Conservation (phyloP, 2,888 invertebrate species). For the Phrixothrix hirtus region DNA sequence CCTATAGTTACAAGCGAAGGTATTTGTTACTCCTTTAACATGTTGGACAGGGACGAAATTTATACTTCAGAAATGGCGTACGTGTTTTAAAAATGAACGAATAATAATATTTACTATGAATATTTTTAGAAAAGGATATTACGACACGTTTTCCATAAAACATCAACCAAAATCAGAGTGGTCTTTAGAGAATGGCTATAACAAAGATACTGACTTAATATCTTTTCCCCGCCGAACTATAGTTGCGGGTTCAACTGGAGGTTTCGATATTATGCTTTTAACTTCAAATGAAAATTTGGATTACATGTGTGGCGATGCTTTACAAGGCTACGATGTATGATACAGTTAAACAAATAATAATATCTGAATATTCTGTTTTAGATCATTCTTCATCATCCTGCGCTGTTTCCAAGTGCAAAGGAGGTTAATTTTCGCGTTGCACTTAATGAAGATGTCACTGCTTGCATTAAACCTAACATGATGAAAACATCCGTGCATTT, state of each 20-base stretch:
- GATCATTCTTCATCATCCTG: conserved; percentile 71
- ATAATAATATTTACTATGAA: neutral
- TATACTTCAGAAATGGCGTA: conserved; percentile 63
- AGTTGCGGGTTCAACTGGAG: conserved; percentile 8
- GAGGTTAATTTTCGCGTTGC: conserved; percentile 73
- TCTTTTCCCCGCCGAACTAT: conserved; percentile 65
- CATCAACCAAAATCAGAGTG: conserved; percentile 54
- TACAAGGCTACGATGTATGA: conserved; percentile 21
- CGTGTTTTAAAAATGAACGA: conserved; percentile 31
- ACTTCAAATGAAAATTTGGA: conserved; percentile 58
- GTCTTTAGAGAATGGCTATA: conserved; percentile 69
- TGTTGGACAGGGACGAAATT: conserved; percentile 64
- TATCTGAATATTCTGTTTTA: conserved; percentile 41
- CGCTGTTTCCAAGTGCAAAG: conserved; percentile 68
- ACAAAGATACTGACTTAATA: conserved; percentile 56
- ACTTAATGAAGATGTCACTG: conserved; percentile 70
- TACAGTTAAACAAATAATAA: conserved; percentile 50
- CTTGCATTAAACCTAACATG: conserved; percentile 74
- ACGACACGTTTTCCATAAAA: conserved; percentile 44
- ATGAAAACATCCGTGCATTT: conserved; percentile 73
- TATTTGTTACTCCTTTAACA: conserved; percentile 73
- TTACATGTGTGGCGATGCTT: conserved; percentile 58
- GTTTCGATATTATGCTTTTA: conserved; percentile 10
- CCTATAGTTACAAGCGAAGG: conserved; percentile 74
- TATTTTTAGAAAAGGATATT: conserved; percentile 7